Evolutionary conservation across 2,113 vertebrate genomes (phyloP), one percentile per base, ranked within the genome.

Genomic region (Chloebia gouldiae): DNA sequence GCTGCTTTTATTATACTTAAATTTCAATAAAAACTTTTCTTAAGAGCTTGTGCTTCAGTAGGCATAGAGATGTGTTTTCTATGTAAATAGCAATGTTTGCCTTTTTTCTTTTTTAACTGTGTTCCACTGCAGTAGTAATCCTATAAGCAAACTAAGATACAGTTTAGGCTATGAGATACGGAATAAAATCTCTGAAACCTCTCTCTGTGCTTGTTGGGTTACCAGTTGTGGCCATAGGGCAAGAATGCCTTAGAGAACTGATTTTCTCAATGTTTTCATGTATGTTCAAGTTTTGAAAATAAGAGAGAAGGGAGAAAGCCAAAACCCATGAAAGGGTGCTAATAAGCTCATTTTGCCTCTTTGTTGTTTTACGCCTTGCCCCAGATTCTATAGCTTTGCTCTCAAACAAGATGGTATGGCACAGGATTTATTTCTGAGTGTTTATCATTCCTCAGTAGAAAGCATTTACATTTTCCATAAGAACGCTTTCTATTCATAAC

Each of bases 11-110:
- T 90, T 94, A 60, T 64, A 75, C 76, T 93, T 93, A 94, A 71
- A 94, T 92, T 86, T 95, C 92, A 90, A 37, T 93, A 83, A 94
- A 65, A 18, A 15, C 82, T 88, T 89, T 83, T 44, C 90, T 70
- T 77, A 63, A 88, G 85, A 86, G 51, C 49, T 93, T 86, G 49
- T 78, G 65, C 95, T 88, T 92, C 75, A 77, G 47, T 51, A 68
- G 88, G 64, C 76, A 90, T 22, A 78, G 75, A 94, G 56, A 78
- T 51, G 27, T 88, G 51, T 95, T 92, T 88, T 88, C 79, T 75
- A 14, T 95, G 82, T 92, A 93, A 96, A 96, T 75, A 92, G 39
- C 68, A 81, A 31, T 86, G 60, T 94, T 94, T 95, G 30, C 12
- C 35, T 93, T 92, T 88, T 86, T 88, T 86, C n/a, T 86, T 54